Base-by-base conservation (phyloP, 1,140 invertebrate genomes). In the Brachionus asplanchnoidis region DNA sequence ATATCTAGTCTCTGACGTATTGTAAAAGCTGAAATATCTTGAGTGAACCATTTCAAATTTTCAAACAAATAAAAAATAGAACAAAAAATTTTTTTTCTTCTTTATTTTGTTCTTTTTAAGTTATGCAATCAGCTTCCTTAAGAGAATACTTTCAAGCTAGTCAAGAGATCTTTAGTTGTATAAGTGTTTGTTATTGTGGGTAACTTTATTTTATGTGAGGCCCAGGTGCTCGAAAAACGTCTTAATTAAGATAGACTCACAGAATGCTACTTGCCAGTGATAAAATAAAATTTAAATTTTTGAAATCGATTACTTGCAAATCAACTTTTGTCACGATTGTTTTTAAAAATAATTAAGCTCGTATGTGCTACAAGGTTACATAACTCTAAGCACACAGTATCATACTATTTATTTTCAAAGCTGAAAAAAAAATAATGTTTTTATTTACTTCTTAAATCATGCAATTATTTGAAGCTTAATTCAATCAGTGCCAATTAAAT, bases 1-100 rank as follows among this genome's bases (percentile, higher is more conserved):
- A 42, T 75, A 77, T 12, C 32, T 77, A 7, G 42, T 14, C 26
- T 77, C 73, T 12, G 32, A 20, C 23, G 73, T 50, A 50, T 77
- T 46, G 53, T 77, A 77, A 50, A 77, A 50, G 32, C 42, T 77
- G 17, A 77, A 50, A 23, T 77, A 77, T 77, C 46, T 77, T 50
- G 73, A 26, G 46, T 77, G 11, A 50, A 46, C 73, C 73, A 77
- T 77, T 77, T 23, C 3, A n/a, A 73, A 12, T 73, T 40, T 73
- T 40, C 12, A 68, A 40, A 32, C 26, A 68, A 68, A 32, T 68
- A 68, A 42, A 20, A 68, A 12, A 40, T 75, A 75, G 40, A 75
- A 75, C 23, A 42, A 75, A 42, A 40, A n/a, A 46, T 23, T n/a
- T 40, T 75, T 40, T n/a, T 75, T 23, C 6, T 17, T 32, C 28